Evolutionary conservation across 2,797 vertebrate genomes (phyloP).

Genomic region (Pachyuromys duprasi): DNA sequence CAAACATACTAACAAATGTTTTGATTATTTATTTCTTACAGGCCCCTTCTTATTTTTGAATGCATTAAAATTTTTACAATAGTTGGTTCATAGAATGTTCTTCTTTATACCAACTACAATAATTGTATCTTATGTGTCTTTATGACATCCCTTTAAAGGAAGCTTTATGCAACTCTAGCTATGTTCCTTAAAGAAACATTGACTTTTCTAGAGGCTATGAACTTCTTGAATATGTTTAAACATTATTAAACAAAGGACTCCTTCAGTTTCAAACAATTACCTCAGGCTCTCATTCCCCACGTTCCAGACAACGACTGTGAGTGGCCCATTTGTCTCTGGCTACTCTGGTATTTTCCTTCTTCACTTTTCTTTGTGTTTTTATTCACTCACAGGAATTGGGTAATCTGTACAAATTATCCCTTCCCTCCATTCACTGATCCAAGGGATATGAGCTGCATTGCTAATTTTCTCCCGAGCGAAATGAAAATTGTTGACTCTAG

Average conservation of each 20-base stretch:
- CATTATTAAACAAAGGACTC: slow-evolving; percentile 63
- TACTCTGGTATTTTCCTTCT: slow-evolving; percentile 59
- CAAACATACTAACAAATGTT: slow-evolving; percentile 16
- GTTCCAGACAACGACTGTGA: slow-evolving; percentile 53
- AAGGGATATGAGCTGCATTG: slow-evolving; percentile 53
- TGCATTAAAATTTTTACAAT: neutral
- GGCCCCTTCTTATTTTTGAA: slow-evolving; percentile 29
- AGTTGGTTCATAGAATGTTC: neutral
- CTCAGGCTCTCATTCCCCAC: slow-evolving; percentile 34
- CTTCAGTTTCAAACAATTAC: slow-evolving; percentile 65
- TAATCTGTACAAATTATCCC: slow-evolving; percentile 74
- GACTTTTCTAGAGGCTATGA: slow-evolving; percentile 51
- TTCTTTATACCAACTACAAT: slow-evolving; percentile 36
- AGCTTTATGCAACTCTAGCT: neutral
- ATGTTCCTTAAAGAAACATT: slow-evolving; percentile 67
- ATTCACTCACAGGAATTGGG: slow-evolving; percentile 68
- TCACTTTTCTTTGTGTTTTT: slow-evolving; percentile 44
- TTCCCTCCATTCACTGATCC: slow-evolving; percentile 54
- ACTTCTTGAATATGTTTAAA: slow-evolving; percentile 65
- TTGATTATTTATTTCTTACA: slow-evolving; percentile 15
- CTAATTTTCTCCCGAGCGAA: slow-evolving; percentile 73
- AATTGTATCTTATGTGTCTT: slow-evolving; percentile 50
- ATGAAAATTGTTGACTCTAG: slow-evolving; percentile 54
- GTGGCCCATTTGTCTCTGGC: slow-evolving; percentile 65
- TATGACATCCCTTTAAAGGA: neutral